A percentile compares a stretch with the other conserved stretches of the same genome.
Evolutionary conservation across 2,888 invertebrate genomes (phyloP).

Genomic region (Aphrophora alni): DNA sequence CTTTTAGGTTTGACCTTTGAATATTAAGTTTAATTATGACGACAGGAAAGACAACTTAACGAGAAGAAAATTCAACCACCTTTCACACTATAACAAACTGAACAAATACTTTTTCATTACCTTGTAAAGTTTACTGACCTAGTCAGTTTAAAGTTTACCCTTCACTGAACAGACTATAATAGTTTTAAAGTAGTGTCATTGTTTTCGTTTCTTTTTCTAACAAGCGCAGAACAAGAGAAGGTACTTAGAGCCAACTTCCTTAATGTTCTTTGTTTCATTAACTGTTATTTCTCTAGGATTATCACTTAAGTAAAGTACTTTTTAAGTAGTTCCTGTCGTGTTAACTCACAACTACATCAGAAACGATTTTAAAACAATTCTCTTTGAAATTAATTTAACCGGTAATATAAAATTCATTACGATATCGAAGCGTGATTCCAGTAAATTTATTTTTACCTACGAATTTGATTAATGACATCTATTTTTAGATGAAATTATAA

Average conservation of each 20-base stretch:
- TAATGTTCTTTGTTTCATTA: background rate
- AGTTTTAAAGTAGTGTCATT: background rate
- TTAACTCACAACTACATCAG: background rate
- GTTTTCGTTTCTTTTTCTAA: background rate
- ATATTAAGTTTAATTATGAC: too few species aligned
- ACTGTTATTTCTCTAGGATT: background rate
- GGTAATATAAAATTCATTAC: too few species aligned
- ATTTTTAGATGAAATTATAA: too few species aligned
- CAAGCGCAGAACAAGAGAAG: background rate
- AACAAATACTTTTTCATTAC: too few species aligned
- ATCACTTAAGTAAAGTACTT: constrained; percentile 2
- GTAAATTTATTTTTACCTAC: too few species aligned
- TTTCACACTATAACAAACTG: too few species aligned
- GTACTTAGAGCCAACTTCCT: background rate
- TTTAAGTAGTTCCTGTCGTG: background rate
- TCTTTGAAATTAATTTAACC: background rate
- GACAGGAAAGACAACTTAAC: too few species aligned
- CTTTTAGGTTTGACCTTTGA: too few species aligned
- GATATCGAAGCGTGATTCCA: too few species aligned
- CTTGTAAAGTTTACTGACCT: too few species aligned
- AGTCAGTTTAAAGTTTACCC: background rate
- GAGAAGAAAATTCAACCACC: too few species aligned
- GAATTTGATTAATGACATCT: too few species aligned
- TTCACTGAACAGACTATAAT: background rate
- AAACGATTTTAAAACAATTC: background rate